These are phyloP conservation scores for Tridacna gigas DNA, from an alignment of 2,888 invertebrate genomes.

Conservation along the genomic window DNA sequence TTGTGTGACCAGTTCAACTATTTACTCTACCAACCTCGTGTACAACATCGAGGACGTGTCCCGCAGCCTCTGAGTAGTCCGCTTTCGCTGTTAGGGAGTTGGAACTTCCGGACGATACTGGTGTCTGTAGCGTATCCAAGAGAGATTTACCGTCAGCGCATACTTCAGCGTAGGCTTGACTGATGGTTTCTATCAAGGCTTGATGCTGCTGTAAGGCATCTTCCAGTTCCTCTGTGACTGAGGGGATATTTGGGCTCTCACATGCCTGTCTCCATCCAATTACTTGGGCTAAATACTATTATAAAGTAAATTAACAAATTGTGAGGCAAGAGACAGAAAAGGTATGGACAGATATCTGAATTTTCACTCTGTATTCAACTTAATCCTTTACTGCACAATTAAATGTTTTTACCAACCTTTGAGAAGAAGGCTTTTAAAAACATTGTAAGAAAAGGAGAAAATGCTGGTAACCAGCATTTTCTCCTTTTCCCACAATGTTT, in stretches of 20 bases:
- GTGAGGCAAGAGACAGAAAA: background rate
- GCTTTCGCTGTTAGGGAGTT: slow-evolving; percentile 86
- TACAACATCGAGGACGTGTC: slow-evolving; percentile 97
- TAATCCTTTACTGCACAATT: no score
- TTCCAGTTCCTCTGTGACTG: slow-evolving; percentile 94
- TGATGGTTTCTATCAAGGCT: slow-evolving; percentile 97
- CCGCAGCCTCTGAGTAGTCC: slow-evolving; percentile 97
- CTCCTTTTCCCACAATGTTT: no score
- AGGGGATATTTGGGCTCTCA: slow-evolving; percentile 88
- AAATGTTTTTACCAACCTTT: no score
- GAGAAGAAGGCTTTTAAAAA: no score
- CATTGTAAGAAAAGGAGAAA: no score
- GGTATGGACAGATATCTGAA: no score
- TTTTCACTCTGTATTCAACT: no score
- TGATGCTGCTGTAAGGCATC: slow-evolving; percentile 97
- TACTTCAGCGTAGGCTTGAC: slow-evolving; percentile 95
- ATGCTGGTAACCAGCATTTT: no score
- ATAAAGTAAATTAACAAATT: background rate
- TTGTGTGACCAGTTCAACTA: background rate
- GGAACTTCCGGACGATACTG: slow-evolving; percentile 82
- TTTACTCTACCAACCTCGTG: slow-evolving; percentile 88
- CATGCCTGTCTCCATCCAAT: slow-evolving; percentile 97
- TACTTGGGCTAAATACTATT: slow-evolving; percentile 88
- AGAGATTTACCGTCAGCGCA: slow-evolving; percentile 86
- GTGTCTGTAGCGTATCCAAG: slow-evolving; percentile 85